phyloP scores from a whole-genome alignment of 1,140 invertebrate genomes.

The Sitobion miscanthi region DNA sequence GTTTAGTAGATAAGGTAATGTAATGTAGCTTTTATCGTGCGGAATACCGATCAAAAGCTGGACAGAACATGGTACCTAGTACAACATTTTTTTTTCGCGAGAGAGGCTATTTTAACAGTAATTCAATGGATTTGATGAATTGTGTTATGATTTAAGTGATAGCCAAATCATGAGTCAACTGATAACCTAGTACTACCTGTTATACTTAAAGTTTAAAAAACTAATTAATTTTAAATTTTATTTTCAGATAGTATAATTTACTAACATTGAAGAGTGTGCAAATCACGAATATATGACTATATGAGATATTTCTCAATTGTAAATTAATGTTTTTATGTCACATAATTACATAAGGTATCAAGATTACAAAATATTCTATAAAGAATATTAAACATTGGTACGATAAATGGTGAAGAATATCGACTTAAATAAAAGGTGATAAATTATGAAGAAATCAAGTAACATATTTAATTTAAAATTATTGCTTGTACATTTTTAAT shows the following conservation, averaged over 20 bases:
- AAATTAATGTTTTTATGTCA: background rate
- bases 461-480: background rate
- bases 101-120: background rate
- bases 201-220: background rate
- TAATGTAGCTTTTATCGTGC: background rate
- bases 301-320: background rate
- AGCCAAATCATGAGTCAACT: too few species aligned
- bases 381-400: background rate
- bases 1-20: background rate
- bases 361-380: background rate
- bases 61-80: background rate
- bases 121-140: background rate
- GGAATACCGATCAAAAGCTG: background rate
- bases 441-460: background rate
- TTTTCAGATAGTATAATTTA: background rate
- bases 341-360: too few species aligned
- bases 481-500: background rate
- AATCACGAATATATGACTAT: background rate
- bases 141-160: background rate
- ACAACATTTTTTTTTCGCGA: background rate
- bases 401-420: background rate
- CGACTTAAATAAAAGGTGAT: background rate
- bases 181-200: too few species aligned
- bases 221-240: background rate
- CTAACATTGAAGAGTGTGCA: too few species aligned